Base-by-base conservation (phyloP, 2,888 invertebrate genomes). In the Cephus runcator region DNA sequence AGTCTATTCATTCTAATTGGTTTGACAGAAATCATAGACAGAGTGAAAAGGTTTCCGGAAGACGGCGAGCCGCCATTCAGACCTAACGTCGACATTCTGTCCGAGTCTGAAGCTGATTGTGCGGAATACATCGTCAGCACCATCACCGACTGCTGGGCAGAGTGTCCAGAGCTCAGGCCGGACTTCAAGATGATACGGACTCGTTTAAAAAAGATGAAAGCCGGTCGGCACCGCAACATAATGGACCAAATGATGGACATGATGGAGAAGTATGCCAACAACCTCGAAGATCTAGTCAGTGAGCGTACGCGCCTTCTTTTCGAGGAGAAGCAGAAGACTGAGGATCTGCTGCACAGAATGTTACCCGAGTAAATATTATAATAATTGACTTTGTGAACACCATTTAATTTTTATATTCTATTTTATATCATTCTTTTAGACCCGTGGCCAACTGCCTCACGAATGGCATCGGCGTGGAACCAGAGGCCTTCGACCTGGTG, bases 171-270 rank as follows among this genome's bases (percentile, higher is more conserved):
- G 80, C 88, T 92, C 12, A 93, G 98, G 83, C 98, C 98, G 0
- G 98, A 98, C 91, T 98, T 98, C 92, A 94, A 95, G 85, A 93
- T 93, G 76, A 95, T 98, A 84, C 93, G 98, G 88, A 92, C 92
- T 31, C 94, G 96, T 71, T 94, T 98, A 84, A 98, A 98, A 93
- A 96, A 96, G 90, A 96, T 98, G 96, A 96, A 95, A 91, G 94
- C 96, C 79, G 98, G 98, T 88, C 97, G 97, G 90, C 96, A 95
- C 88, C 95, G 96, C 87, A 98, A 98, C 91, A 97, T 98, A 86
- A 97, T 98, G 97, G 98, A 98, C 92, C 97, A 98, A 93, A 98
- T 98, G 97, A 97, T 98, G 96, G 96, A 97, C 87, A 98, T 98
- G 97, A 98, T 98, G 98, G 98, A 98, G 92, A 97, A 97, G 89